These are phyloP conservation scores for Cheilosia soror DNA, from an alignment of 2,888 invertebrate species.

Conservation along the genomic window DNA sequence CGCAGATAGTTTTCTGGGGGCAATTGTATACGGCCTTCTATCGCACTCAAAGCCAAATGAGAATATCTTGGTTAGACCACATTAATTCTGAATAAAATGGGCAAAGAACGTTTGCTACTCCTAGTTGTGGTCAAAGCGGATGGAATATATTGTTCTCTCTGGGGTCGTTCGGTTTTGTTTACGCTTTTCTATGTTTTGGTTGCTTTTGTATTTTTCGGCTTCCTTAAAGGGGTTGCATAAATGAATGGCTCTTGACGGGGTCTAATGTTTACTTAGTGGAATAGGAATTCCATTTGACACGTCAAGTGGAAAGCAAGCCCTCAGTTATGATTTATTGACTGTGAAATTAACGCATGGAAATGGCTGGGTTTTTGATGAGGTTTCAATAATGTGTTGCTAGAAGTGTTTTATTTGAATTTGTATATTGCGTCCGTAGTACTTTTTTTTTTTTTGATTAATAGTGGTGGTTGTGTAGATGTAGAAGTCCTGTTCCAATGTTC, in stretches of 20 bases:
- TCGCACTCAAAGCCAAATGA: slow-evolving; percentile 49
- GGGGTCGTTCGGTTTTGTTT: slow-evolving; percentile 41
- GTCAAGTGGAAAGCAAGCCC: slow-evolving; percentile 45
- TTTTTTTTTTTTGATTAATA: too few species aligned
- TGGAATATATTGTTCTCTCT: slow-evolving; percentile 64
- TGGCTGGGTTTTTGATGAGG: neutral
- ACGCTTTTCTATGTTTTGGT: slow-evolving; percentile 15
- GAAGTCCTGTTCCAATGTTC: too few species aligned
- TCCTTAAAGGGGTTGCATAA: slow-evolving; percentile 41
- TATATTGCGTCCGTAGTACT: too few species aligned
- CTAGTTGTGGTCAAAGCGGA: slow-evolving; percentile 66
- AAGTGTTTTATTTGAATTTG: too few species aligned
- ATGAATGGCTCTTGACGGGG: slow-evolving; percentile 52
- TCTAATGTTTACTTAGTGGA: slow-evolving; percentile 49
- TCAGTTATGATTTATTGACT: slow-evolving; percentile 56
- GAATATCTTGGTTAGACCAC: slow-evolving; percentile 73
- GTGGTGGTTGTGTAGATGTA: too few species aligned
- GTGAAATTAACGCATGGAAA: slow-evolving; percentile 54
- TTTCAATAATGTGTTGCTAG: neutral
- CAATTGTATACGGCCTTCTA: slow-evolving; percentile 1
- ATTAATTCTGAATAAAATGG: slow-evolving; percentile 66
- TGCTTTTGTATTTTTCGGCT: slow-evolving; percentile 46
- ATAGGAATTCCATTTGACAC: slow-evolving; percentile 64
- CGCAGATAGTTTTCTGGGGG: slow-evolving; percentile 47
- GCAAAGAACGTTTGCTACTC: slow-evolving; percentile 43